These are phyloP conservation scores for Lingula anatina DNA, from an alignment of 2,888 invertebrate species.

Conservation along the genomic window DNA sequence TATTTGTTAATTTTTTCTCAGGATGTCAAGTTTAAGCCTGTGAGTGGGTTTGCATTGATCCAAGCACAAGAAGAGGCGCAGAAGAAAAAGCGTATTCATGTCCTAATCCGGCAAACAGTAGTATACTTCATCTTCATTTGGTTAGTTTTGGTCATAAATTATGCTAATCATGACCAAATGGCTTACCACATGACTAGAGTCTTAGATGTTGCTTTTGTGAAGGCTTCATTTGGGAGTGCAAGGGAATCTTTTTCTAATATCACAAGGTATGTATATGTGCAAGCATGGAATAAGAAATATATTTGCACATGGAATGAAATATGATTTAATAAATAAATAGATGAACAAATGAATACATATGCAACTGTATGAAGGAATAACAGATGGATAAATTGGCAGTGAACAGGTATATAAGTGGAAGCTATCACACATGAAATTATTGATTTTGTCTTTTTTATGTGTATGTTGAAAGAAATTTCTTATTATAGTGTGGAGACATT, in stretches of 20 bases:
- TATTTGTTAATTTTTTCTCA: conserved; percentile 13
- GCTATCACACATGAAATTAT: too few species aligned
- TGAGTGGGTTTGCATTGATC: conserved; percentile 40
- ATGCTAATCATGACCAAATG: conserved; percentile 22
- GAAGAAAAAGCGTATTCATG: conserved; percentile 30
- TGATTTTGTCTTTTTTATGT: neutral
- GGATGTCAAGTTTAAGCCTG: conserved; percentile 37
- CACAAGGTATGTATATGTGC: too few species aligned
- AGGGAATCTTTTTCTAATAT: too few species aligned
- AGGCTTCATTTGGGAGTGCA: too few species aligned
- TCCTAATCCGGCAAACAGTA: conserved; percentile 29
- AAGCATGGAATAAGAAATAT: too few species aligned
- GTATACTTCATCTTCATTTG: conserved; percentile 31
- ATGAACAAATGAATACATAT: too few species aligned
- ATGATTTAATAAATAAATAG: too few species aligned
- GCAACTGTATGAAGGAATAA: too few species aligned
- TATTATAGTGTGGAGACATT: conserved; percentile 24
- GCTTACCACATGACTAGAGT: conserved; percentile 15
- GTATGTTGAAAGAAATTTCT: neutral
- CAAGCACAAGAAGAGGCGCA: conserved; percentile 37
- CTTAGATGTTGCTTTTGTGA: too few species aligned
- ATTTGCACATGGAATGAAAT: too few species aligned
- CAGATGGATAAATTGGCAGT: too few species aligned
- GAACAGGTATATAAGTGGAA: too few species aligned
- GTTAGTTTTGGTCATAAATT: conserved; percentile 28